phyloP scores from a whole-genome alignment of 2,888 invertebrate genomes.

The Dioctria rufipes region DNA sequence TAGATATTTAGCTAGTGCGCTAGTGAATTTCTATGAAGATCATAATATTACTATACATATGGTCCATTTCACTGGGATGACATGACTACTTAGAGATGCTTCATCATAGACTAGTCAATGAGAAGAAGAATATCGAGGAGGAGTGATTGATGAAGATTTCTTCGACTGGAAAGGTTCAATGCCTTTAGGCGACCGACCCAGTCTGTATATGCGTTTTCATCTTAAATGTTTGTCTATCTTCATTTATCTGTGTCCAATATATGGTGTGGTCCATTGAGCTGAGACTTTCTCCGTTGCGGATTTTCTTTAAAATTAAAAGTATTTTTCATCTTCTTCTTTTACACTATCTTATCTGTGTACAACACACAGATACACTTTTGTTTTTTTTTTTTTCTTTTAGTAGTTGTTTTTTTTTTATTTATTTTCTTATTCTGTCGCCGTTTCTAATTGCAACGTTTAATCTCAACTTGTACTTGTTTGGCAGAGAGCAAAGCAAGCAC shows the following conservation, averaged over 20 bases:
- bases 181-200: slow-evolving; percentile 4
- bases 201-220: not conserved
- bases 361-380: not conserved
- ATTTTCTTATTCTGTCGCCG: slow-evolving; percentile 1
- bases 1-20: not conserved
- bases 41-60: too few species aligned
- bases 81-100: not conserved
- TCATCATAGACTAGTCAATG: not conserved
- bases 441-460: slow-evolving; percentile 37
- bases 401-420: too few species aligned
- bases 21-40: not conserved
- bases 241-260: not conserved
- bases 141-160: slow-evolving; percentile 43
- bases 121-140: slow-evolving; percentile 16
- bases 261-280: not conserved
- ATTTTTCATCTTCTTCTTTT: slow-evolving; percentile 2
- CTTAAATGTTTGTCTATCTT: not conserved
- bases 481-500: not conserved
- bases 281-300: not conserved
- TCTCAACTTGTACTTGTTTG: slow-evolving; percentile 25
- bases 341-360: not conserved
- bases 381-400: not conserved
- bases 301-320: slow-evolving; percentile 9
- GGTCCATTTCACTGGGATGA: not conserved
- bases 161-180: slow-evolving; percentile 40